Evolutionary conservation across 2,888 invertebrate genomes (phyloP).

Genomic region (Eupelmus urozonus): DNA sequence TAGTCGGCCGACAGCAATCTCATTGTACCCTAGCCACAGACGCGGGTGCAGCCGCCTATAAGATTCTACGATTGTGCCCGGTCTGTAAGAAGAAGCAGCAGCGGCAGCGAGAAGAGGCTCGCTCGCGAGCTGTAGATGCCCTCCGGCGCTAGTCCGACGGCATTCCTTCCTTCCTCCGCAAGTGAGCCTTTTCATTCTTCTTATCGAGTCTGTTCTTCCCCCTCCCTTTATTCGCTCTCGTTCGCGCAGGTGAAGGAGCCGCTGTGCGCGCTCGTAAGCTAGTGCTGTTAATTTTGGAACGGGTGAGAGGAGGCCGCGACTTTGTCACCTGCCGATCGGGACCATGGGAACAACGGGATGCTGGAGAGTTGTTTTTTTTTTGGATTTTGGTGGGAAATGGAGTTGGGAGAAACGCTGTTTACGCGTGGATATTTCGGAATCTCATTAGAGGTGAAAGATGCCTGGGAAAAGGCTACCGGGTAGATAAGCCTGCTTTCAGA

Average conservation of each 20-base stretch:
- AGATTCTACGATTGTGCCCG: constrained; percentile 48
- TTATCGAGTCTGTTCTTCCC: constrained; percentile 47
- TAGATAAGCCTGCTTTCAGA: too few species aligned
- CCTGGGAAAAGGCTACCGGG: too few species aligned
- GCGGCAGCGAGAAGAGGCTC: constrained; percentile 65
- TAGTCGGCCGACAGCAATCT: constrained; percentile 34
- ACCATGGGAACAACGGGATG: too few species aligned
- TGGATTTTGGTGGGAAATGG: too few species aligned
- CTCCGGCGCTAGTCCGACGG: constrained; percentile 77
- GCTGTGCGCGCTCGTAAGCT: too few species aligned
- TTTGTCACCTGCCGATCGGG: constrained; percentile 70
- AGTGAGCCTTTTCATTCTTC: constrained; percentile 58
- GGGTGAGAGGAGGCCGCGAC: constrained; percentile 66
- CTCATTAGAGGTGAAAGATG: too few species aligned
- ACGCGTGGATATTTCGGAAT: too few species aligned
- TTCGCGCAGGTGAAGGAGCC: neutral
- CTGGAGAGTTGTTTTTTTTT: too few species aligned
- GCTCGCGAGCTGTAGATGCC: constrained; percentile 67
- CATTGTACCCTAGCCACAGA: constrained; percentile 38
- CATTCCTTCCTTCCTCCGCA: constrained; percentile 73
- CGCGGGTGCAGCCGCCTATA: neutral
- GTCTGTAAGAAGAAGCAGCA: neutral
- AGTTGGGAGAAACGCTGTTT: too few species aligned
- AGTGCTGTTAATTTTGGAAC: constrained; percentile 67
- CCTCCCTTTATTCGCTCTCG: constrained; percentile 58